Evolutionary conservation across 2,113 vertebrate genomes (phyloP).

Genomic region (Mirounga angustirostris): DNA sequence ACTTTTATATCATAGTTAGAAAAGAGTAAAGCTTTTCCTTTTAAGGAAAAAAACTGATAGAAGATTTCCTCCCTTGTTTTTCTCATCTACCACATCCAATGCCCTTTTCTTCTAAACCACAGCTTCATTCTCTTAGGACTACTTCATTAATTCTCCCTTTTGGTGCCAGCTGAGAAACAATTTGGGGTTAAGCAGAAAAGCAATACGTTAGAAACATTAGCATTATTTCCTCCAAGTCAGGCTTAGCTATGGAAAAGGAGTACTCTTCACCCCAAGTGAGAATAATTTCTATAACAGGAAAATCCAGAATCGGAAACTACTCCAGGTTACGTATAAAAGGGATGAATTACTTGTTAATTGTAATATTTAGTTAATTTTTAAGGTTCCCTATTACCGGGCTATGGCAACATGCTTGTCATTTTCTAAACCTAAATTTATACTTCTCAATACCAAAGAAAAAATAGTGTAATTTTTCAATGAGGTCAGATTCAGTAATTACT

Average conservation of each 20-base stretch:
- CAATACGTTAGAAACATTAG: background rate
- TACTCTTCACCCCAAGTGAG: background rate
- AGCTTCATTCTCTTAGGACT: background rate
- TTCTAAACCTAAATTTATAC: background rate
- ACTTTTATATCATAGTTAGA: background rate
- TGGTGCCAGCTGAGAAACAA: background rate
- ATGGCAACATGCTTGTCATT: background rate
- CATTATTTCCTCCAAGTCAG: conserved; percentile 21
- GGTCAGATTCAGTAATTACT: background rate
- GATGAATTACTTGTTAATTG: background rate
- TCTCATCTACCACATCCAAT: background rate
- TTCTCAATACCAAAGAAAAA: background rate
- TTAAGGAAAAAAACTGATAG: background rate
- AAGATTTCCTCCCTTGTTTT: background rate
- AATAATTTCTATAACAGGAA: background rate
- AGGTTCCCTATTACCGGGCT: background rate
- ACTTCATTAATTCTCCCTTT: background rate
- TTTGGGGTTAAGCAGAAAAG: background rate
- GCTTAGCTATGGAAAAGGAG: conserved; percentile 22
- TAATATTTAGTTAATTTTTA: background rate
- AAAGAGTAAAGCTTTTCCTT: background rate
- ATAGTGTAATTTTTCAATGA: background rate
- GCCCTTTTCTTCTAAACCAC: background rate
- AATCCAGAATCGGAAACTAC: background rate
- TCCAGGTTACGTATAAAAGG: background rate